Base-by-base conservation (phyloP, 2,113 vertebrate genomes). In the Amblyornis subalaris region DNA sequence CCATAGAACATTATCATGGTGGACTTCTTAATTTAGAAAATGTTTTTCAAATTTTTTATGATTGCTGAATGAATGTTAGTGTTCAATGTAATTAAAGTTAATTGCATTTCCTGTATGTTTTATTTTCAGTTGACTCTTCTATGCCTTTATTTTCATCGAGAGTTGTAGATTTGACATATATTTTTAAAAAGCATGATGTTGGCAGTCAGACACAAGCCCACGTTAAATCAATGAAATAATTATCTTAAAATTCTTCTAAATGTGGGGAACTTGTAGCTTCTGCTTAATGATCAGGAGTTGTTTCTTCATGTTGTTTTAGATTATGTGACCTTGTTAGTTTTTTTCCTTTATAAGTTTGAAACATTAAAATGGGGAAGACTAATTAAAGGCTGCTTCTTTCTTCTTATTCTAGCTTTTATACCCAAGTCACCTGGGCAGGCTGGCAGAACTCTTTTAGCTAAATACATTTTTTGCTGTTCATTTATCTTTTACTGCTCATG, bases 91-190 rank as follows among this genome's bases (percentile, higher is more conserved):
- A 97, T 97, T 96, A 95, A 96, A 95, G 82, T 28, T 96, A 97
- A 96, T 96, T 96, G 62, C 53, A 94, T 96, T 97, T 97, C 90
- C 89, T 94, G n/a, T 94, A 42, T 89, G 62, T 95, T 93, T 97
- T 97, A 87, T 95, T 97, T 96, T 97, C 94, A 95, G 71, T 90
- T 89, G 96, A 45, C 85, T 95, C 75, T 93, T 85, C 25, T 83
- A 88, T 86, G 74, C 70, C 76, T 93, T 94, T 95, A 71, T 95
- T 94, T 89, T 95, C 87, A 86, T 70, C 5, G 8, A 58, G 73
- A 94, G 31, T 61, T 95, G 20, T 88, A 90, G 70, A 53, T 91
- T 83, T 92, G 10, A 51, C 44, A 7, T 60, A 55, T 47, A 19
- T 67, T 85, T 42, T 76, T 85, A 47, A 17, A 90, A 95, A 66